Evolutionary conservation across 1,140 invertebrate species (phyloP), one percentile per base, ranked within the genome.

Genomic region (Portunus trituberculatus): DNA sequence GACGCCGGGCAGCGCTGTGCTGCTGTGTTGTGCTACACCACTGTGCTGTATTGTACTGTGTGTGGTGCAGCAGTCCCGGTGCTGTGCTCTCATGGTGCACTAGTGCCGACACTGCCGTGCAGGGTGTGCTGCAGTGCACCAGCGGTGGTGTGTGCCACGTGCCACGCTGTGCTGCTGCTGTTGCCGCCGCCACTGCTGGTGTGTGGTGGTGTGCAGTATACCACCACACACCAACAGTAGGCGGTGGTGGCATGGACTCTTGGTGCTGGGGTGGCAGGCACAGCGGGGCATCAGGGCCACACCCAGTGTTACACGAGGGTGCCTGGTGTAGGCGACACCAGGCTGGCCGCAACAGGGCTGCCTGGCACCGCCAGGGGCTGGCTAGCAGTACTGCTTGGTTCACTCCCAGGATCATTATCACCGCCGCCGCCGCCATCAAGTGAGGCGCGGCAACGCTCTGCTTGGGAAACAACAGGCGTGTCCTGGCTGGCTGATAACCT

Each of bases 401-500:
- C 39, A 39, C 39, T 59, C 52, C 52, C 52, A 59, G 52, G 52
- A 59, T 59, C 52, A 59, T 59, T 10, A 20, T 59, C 52, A 59
- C 20, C 67, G 67, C n/a, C 67, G 25, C 67, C 67, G 8, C 67
- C 16, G 52, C 52, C 52, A 39, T 25, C 67, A 25, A 20, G 67
- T 39, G 39, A 39, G 39, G 39, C 39, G 6, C 67, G 4, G 25
- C 67, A n/a, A 20, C 67, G 20, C 67, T n/a, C 6, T 12, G 67
- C n/a, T 20, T n/a, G 12, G 12, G 52, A 20, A 20, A 76, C 25
- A 76, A 76, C n/a, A 20, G 20, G 29, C 10, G 29, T 94, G 45
- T 89, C 39, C 87, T n/a, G 39, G 3, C 32, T 76, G 52, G n/a
- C 46, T 59, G n/a, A 91, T 91, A 91, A 91, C 31, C 90, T 32